Conservation (phyloP, 2,888 invertebrate genomes). For the Ennomos erosarius region DNA sequence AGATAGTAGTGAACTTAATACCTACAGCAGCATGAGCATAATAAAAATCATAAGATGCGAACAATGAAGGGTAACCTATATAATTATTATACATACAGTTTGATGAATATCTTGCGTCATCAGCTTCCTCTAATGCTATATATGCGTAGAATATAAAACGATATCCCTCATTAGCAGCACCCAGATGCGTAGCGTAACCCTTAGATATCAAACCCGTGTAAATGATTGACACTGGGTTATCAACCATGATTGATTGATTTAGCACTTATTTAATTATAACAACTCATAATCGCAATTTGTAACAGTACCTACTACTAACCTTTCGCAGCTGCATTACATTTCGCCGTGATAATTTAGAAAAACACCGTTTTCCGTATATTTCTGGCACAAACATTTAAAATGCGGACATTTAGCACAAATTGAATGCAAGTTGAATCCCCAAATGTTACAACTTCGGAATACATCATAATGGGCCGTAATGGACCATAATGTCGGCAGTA, state of each 20-base stretch:
- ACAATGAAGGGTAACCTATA: too few relatives aligned
- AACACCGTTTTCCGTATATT: too few relatives aligned
- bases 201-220: constrained; percentile 32
- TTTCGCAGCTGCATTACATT: constrained; percentile 23
- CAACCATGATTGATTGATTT: constrained; percentile 37
- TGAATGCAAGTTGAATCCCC: constrained; percentile 34
- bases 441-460: constrained; percentile 37
- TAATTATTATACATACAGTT: too few relatives aligned
- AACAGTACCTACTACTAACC: constrained; percentile 8
- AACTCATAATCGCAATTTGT: constrained; percentile 13
- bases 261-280: constrained; percentile 25
- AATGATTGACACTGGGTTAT: constrained; percentile 40
- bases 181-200: constrained; percentile 6
- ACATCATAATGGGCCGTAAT: constrained; percentile 42
- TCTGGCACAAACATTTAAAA: too few relatives aligned
- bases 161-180: too few relatives aligned
- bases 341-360: too few relatives aligned
- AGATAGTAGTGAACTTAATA: too few relatives aligned
- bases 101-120: too few relatives aligned
- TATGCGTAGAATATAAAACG: too few relatives aligned
- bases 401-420: constrained; percentile 31
- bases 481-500: constrained; percentile 51
- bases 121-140: too few relatives aligned
- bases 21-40: too few relatives aligned
- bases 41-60: too few relatives aligned